phyloP scores from a whole-genome alignment of 2,113 vertebrate species.

The Hoplias malabaricus region DNA sequence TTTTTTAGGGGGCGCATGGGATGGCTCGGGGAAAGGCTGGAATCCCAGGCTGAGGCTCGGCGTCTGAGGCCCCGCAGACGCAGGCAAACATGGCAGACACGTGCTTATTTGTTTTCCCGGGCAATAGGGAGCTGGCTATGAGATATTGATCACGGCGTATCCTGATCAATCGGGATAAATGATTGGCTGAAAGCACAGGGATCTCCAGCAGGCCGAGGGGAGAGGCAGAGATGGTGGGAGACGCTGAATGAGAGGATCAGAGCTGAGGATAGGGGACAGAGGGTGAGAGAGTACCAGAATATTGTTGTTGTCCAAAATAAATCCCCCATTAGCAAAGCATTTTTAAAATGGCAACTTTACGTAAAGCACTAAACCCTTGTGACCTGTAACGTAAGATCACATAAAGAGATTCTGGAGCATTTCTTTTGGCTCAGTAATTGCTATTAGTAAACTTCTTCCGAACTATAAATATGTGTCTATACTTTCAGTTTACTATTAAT shows the following conservation, averaged over 20 bases:
- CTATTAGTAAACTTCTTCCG: too few species aligned
- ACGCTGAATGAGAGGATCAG: constrained; percentile 2
- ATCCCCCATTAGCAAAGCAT: too few species aligned
- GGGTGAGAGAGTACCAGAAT: constrained; percentile 67
- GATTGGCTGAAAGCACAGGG: constrained; percentile 68
- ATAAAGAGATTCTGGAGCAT: too few species aligned
- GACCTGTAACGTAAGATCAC: too few species aligned
- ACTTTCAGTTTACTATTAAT: too few species aligned
- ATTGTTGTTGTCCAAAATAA: too few species aligned
- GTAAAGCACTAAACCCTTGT: too few species aligned
- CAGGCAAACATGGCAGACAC: constrained; percentile 44
- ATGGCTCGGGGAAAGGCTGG: constrained; percentile 7
- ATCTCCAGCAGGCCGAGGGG: constrained; percentile 55
- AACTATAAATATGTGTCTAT: too few species aligned
- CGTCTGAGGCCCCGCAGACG: constrained; percentile 16
- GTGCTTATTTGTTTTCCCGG: constrained; percentile 66
- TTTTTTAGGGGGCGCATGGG: constrained; percentile 23
- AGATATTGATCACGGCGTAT: constrained; percentile 73
- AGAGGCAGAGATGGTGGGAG: constrained; percentile 16
- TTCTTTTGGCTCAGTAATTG: too few species aligned
- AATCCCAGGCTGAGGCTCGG: constrained; percentile 24
- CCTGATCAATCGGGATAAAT: constrained; percentile 75
- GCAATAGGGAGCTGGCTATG: constrained; percentile 57
- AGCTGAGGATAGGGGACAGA: too few species aligned
- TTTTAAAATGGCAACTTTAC: too few species aligned